Conservation (phyloP, 2,113 vertebrate genomes). For the Zapornia atra region DNA sequence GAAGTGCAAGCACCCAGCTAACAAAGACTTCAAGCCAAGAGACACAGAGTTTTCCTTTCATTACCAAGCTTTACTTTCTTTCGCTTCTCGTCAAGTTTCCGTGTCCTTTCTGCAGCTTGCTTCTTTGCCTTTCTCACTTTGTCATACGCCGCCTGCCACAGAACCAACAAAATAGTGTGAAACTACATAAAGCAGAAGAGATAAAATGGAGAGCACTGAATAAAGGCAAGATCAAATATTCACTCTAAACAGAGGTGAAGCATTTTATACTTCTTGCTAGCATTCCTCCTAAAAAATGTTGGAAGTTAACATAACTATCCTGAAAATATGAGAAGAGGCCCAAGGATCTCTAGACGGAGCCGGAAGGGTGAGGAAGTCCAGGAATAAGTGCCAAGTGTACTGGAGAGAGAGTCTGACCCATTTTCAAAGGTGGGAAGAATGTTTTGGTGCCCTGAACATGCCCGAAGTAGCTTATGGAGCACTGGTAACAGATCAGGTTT, state of each 20-base stretch:
- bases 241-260: neutral
- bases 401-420: neutral
- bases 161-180: neutral
- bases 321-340: neutral
- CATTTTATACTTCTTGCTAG: neutral
- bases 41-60: neutral
- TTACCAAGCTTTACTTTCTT: conserved; percentile 98
- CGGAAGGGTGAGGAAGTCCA: neutral
- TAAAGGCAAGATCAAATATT: rapidly evolving
- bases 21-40: neutral
- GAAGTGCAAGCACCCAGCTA: neutral
- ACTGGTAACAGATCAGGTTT: neutral
- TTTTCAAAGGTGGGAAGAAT: neutral
- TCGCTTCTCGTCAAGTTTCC: conserved; percentile 88
- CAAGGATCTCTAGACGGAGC: neutral
- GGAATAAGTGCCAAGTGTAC: neutral
- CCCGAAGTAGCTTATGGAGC: neutral
- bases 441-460: neutral
- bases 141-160: conserved; percentile 90
- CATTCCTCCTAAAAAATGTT: neutral
- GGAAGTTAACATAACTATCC: neutral
- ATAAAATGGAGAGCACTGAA: neutral
- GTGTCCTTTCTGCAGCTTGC: conserved; percentile 89
- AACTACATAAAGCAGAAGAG: neutral
- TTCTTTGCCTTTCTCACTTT: conserved; percentile 88